These are phyloP conservation scores for Pteropus rufus DNA, from an alignment of 2,797 vertebrate genomes.

Conservation along the genomic window DNA sequence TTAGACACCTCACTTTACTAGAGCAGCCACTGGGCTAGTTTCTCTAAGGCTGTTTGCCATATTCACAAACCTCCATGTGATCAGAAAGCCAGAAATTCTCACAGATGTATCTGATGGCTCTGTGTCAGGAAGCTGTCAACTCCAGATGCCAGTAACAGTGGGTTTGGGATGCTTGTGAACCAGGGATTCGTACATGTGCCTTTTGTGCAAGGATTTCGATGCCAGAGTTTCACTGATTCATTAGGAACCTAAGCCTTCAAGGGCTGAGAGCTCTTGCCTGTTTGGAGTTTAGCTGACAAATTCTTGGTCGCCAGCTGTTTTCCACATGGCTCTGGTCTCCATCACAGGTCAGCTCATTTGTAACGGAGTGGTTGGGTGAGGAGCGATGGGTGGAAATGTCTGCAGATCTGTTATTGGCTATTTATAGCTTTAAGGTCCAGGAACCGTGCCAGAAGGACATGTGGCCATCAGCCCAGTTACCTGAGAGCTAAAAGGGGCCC, in stretches of 20 bases:
- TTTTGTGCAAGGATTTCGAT: neutral
- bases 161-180: neutral
- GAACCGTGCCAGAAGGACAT: constrained; percentile 26
- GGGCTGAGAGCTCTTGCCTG: neutral
- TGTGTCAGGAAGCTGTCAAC: neutral
- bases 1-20: neutral
- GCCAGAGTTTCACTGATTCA: neutral
- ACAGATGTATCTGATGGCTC: neutral
- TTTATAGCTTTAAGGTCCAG: constrained; percentile 53
- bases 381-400: neutral
- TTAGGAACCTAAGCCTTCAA: neutral
- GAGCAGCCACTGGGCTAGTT: neutral
- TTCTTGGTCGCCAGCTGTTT: constrained; percentile 59
- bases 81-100: neutral
- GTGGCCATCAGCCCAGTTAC: constrained; percentile 8
- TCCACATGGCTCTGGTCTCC: constrained; percentile 11
- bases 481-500: neutral
- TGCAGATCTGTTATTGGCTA: constrained; percentile 19
- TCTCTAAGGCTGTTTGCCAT: neutral
- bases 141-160: neutral
- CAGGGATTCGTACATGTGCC: neutral
- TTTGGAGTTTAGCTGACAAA: constrained; percentile 18
- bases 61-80: neutral
- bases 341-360: constrained; percentile 63
- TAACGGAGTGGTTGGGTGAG: neutral